These are phyloP conservation scores for Aplocera efformata DNA, from an alignment of 2,888 invertebrate genomes.

Conservation along the genomic window DNA sequence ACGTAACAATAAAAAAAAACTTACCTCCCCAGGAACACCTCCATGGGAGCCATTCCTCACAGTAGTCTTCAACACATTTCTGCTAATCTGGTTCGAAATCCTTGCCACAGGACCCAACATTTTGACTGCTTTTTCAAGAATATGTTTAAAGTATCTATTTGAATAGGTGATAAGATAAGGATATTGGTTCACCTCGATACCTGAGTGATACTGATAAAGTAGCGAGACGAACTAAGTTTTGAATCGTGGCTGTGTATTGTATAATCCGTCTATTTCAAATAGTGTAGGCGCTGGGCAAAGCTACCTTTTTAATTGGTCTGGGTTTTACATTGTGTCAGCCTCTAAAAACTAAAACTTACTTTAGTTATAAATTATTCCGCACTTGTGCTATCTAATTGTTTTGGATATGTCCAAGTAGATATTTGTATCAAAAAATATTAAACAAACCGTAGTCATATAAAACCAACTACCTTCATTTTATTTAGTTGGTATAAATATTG, in stretches of 20 bases:
- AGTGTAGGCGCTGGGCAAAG: constrained; percentile 2
- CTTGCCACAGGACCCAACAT: constrained; percentile 68
- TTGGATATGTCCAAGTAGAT: no score
- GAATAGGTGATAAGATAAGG: constrained; percentile 56
- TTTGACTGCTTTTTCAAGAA: constrained; percentile 35
- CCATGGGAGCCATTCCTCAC: constrained; percentile 66
- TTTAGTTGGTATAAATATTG: constrained; percentile 1
- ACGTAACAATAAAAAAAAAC: constrained; percentile 46
- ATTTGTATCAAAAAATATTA: no score
- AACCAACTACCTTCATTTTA: not conserved
- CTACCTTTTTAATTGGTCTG: not conserved
- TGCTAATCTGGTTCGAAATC: constrained; percentile 54
- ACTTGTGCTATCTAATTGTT: no score
- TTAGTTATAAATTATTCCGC: no score
- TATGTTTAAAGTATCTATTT: constrained; percentile 7
- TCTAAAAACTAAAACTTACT: no score
- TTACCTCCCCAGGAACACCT: constrained; percentile 66
- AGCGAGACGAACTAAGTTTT: constrained; percentile 13
- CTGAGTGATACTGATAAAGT: constrained; percentile 38
- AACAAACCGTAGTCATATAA: no score
- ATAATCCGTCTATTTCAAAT: constrained; percentile 25
- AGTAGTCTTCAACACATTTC: constrained; percentile 58
- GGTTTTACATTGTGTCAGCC: not conserved
- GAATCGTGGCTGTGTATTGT: constrained; percentile 6
- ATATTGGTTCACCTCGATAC: constrained; percentile 39